phyloP scores from a whole-genome alignment of 2,888 invertebrate species.

The Hydroisotoma schaefferi region DNA sequence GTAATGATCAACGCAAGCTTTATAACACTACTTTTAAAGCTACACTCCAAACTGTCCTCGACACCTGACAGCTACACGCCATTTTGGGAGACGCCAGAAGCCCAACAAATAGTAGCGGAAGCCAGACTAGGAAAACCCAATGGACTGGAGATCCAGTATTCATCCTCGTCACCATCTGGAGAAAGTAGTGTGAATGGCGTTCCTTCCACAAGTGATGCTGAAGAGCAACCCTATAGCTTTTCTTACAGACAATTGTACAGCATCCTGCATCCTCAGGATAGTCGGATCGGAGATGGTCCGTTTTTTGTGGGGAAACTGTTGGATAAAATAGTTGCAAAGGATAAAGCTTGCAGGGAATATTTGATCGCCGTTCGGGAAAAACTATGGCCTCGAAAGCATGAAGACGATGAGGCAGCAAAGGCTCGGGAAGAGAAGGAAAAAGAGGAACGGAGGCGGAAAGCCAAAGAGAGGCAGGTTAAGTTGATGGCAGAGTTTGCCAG shows the following conservation, averaged over 20 bases:
- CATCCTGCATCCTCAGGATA: constrained; percentile 49
- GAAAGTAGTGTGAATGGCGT: no score
- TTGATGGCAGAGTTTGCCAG: constrained; percentile 90
- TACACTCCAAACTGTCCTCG: constrained; percentile 85
- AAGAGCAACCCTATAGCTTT: neutral
- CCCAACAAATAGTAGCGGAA: constrained; percentile 33
- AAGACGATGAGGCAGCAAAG: constrained; percentile 70
- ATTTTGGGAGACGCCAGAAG: constrained; percentile 46
- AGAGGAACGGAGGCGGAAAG: constrained; percentile 76
- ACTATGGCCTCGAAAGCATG: constrained; percentile 74
- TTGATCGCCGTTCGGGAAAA: constrained; percentile 68
- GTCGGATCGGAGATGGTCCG: constrained; percentile 76
- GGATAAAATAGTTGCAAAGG: constrained; percentile 68
- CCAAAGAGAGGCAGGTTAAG: constrained; percentile 84
- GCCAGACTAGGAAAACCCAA: constrained; percentile 32
- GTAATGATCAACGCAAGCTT: constrained; percentile 74
- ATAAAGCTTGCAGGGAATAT: constrained; percentile 58
- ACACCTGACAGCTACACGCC: constrained; percentile 71
- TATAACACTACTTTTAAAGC: constrained; percentile 78
- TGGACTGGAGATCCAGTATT: constrained; percentile 18
- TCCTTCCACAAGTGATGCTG: neutral
- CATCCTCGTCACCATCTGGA: constrained; percentile 15
- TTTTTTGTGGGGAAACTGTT: constrained; percentile 78
- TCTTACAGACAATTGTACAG: constrained; percentile 22
- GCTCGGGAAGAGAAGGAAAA: constrained; percentile 67